A percentile compares a stretch with the other conserved stretches of the same genome.
Conservation (phyloP, 2,113 vertebrate genomes). For the Neopipo cinnamomea region DNA sequence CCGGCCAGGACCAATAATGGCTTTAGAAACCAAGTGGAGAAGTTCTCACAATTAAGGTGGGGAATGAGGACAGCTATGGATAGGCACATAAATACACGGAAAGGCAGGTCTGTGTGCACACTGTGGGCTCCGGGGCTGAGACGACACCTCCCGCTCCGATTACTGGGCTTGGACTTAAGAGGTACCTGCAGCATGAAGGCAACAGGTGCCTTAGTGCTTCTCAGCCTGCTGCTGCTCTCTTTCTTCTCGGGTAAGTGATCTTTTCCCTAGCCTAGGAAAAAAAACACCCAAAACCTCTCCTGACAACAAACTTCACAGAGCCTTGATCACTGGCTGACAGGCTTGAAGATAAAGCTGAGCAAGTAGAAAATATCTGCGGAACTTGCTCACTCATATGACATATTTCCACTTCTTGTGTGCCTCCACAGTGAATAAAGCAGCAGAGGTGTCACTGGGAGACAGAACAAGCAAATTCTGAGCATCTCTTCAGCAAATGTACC, state of each 20-base stretch:
- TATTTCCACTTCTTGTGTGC: neutral
- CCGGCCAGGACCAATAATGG: slow-evolving; percentile 34
- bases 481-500: neutral
- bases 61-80: slow-evolving; percentile 44
- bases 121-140: slow-evolving; percentile 26
- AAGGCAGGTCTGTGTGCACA: slow-evolving; percentile 13
- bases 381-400: neutral
- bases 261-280: neutral
- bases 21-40: slow-evolving; percentile 53
- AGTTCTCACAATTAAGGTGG: slow-evolving; percentile 75
- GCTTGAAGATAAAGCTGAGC: slow-evolving; percentile 45
- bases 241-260: slow-evolving; percentile 72
- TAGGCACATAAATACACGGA: slow-evolving; percentile 46
- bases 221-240: slow-evolving; percentile 71
- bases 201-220: slow-evolving; percentile 65
- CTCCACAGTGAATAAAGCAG: neutral
- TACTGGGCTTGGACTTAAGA: slow-evolving; percentile 38
- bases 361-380: neutral
- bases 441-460: slow-evolving; percentile 3
- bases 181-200: slow-evolving; percentile 67
- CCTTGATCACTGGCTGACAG: neutral
- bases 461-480: neutral
- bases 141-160: neutral
- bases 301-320: neutral
- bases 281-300: neutral